Percentiles rank a stretch among this genome's conserved stretches.
phyloP scores from a whole-genome alignment of 2,888 invertebrate genomes.

The Mycalesis mineus region DNA sequence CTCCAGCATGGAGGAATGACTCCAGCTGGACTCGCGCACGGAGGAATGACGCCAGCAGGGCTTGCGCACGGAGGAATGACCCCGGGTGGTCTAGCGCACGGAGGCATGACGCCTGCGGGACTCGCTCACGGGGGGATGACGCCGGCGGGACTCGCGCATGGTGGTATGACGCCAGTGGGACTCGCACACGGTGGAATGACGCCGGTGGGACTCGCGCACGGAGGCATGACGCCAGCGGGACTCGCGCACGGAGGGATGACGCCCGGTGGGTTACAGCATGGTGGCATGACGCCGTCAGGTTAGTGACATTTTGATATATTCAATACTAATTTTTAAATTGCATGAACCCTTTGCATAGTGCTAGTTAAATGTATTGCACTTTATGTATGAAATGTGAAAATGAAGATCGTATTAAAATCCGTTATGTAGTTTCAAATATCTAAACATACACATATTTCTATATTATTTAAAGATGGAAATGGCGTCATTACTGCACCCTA shows the following conservation, averaged over 20 bases:
- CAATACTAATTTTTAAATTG: too few relatives aligned
- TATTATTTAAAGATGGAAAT: too few relatives aligned
- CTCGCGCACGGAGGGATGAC: slow-evolving; percentile 62
- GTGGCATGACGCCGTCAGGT: slow-evolving; percentile 47
- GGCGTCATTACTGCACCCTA: too few relatives aligned
- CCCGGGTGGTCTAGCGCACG: slow-evolving; percentile 40
- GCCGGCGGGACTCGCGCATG: slow-evolving; percentile 56
- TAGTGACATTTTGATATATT: slow-evolving; percentile 1
- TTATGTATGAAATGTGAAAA: too few relatives aligned
- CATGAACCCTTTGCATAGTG: too few relatives aligned
- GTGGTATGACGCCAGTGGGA: slow-evolving; percentile 67
- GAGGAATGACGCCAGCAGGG: slow-evolving; percentile 68
- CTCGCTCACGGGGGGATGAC: slow-evolving; percentile 55
- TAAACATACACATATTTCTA: too few relatives aligned
- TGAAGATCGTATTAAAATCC: too few relatives aligned
- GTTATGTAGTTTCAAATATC: too few relatives aligned
- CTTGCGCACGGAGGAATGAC: slow-evolving; percentile 62
- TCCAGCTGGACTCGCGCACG: slow-evolving; percentile 52
- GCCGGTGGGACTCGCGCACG: slow-evolving; percentile 52
- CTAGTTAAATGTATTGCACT: too few relatives aligned
- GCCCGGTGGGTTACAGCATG: slow-evolving; percentile 30
- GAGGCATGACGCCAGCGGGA: slow-evolving; percentile 68
- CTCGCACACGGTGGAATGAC: slow-evolving; percentile 53
- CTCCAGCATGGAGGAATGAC: slow-evolving; percentile 53
- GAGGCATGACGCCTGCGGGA: slow-evolving; percentile 34